Conservation (phyloP, 2,888 invertebrate species). For the Blastobasis lacticolella region DNA sequence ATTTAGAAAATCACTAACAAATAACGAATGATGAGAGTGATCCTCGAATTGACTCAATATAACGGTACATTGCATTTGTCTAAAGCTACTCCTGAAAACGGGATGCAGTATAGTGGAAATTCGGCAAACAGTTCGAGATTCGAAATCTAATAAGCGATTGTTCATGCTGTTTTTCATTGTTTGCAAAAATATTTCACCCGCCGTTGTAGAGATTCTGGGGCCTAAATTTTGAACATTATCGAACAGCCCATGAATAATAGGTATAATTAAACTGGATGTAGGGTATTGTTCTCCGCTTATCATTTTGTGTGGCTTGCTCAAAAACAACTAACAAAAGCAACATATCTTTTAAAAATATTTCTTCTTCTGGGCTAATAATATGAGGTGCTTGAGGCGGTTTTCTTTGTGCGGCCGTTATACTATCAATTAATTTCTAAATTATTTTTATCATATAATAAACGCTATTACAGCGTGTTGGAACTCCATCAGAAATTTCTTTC, state of each 20-base stretch:
- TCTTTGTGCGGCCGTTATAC: conserved; percentile 4
- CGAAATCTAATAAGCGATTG: conserved; percentile 3
- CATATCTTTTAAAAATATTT: conserved; percentile 2
- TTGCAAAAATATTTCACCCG: conserved; percentile 4
- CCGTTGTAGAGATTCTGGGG: not conserved
- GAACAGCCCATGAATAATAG: not conserved
- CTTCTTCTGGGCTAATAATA: conserved; percentile 4
- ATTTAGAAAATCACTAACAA: too few relatives aligned
- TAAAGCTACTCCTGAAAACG: not conserved
- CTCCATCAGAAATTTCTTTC: conserved; percentile 4
- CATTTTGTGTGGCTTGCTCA: conserved; percentile 7
- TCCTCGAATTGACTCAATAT: too few relatives aligned
- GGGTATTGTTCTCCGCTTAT: conserved; percentile 4
- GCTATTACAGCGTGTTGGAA: conserved; percentile 8
- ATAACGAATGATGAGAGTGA: too few relatives aligned
- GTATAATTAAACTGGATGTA: conserved; percentile 2
- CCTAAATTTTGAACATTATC: not conserved
- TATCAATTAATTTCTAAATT: conserved; percentile 5
- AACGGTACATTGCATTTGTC: not conserved
- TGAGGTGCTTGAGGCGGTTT: conserved; percentile 4
- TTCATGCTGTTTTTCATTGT: conserved; percentile 1
- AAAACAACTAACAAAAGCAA: conserved; percentile 2
- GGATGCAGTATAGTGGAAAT: conserved; percentile 1
- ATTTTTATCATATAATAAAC: conserved; percentile 5
- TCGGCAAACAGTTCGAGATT: conserved; percentile 2